A percentile compares a stretch with the other conserved stretches of the same genome.
Evolutionary conservation across 2,113 vertebrate species (phyloP).

Genomic region (mouse (Mus musculus)): DNA sequence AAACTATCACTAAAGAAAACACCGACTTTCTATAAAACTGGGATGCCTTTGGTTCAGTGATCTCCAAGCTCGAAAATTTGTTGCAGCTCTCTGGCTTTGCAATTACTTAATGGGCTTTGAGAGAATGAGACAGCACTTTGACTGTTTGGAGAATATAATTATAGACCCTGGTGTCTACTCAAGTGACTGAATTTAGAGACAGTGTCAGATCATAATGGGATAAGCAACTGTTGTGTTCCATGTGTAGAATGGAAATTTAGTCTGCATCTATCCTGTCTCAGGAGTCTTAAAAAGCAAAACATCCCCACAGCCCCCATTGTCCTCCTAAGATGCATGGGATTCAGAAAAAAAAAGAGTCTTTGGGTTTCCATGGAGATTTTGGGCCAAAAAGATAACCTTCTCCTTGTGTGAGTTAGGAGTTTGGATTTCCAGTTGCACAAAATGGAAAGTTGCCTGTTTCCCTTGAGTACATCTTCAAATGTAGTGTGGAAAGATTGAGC

Average conservation of each 20-base stretch:
- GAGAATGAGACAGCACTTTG: neutral
- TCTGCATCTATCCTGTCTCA: neutral
- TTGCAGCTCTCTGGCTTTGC: neutral
- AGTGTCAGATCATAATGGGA: neutral
- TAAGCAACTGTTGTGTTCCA: neutral
- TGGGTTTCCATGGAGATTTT: neutral
- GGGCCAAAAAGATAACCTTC: neutral
- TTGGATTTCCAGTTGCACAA: neutral
- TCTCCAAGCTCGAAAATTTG: neutral
- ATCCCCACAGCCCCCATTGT: neutral
- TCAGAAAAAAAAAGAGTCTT: neutral
- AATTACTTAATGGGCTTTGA: neutral
- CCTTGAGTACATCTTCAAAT: neutral
- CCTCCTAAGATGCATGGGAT: neutral
- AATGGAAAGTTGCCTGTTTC: neutral
- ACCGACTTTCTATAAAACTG: neutral
- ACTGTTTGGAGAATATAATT: neutral
- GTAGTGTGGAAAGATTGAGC: fast-evolving
- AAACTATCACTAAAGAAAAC: neutral
- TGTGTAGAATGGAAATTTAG: neutral
- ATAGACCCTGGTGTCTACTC: neutral
- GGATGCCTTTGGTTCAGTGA: neutral
- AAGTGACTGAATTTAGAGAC: neutral
- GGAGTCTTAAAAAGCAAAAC: neutral
- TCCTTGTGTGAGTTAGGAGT: fast-evolving